phyloP scores from a whole-genome alignment of 2,113 vertebrate species.

The Misgurnus anguillicaudatus region DNA sequence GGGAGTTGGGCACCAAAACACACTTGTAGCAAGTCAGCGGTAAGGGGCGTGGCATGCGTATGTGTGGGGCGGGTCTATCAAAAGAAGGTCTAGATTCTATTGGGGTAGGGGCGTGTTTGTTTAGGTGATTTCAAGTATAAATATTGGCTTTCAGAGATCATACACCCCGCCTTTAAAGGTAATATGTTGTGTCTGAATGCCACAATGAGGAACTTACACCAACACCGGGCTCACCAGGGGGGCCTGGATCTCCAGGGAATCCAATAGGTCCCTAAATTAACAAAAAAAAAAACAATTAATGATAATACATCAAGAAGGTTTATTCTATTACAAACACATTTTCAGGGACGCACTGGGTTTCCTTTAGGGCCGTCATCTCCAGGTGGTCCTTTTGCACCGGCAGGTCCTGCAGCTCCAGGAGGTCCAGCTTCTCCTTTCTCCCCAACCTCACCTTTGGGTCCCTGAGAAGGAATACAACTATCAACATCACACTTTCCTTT shows the following conservation, averaged over 20 bases:
- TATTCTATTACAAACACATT: not conserved
- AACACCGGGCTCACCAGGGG: conserved; percentile 91
- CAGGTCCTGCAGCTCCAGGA: conserved; percentile 91
- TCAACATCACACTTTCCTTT: not conserved
- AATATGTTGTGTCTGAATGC: too few relatives aligned
- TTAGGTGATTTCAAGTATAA: too few relatives aligned
- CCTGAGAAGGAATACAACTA: conserved; percentile 69
- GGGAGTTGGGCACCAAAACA: too few relatives aligned
- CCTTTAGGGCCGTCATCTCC: conserved; percentile 97
- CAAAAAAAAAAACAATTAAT: conserved; percentile 42
- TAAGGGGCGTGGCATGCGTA: too few relatives aligned
- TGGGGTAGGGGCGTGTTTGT: too few relatives aligned
- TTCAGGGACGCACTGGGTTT: conserved; percentile 84
- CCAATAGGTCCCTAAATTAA: conserved; percentile 88
- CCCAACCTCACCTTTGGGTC: conserved; percentile 90
- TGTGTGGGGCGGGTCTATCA: too few relatives aligned
- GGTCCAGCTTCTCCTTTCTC: conserved; percentile 98
- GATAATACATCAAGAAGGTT: not conserved
- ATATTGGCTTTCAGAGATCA: too few relatives aligned
- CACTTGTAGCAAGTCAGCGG: too few relatives aligned
- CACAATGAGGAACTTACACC: conserved; percentile 79
- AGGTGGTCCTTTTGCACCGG: conserved; percentile 88
- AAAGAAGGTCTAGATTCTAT: too few relatives aligned
- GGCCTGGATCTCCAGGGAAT: conserved; percentile 96
- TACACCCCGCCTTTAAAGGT: too few relatives aligned